Percentiles rank a stretch among this genome's conserved stretches.
Evolutionary conservation across 2,113 vertebrate genomes (phyloP).

Genomic region (Myrmophylax atrothorax): DNA sequence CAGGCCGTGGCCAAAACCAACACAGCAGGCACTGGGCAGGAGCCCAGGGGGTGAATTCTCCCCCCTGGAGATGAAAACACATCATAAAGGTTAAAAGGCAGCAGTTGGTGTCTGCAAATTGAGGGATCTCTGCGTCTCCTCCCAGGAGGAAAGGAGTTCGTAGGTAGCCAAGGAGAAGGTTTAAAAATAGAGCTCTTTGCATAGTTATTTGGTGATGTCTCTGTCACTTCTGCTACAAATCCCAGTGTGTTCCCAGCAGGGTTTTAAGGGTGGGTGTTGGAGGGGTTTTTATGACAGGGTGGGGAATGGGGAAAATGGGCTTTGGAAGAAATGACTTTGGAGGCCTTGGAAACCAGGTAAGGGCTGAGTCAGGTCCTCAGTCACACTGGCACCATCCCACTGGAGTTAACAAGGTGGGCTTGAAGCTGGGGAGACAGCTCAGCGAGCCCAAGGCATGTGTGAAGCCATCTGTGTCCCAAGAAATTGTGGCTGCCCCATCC

Average conservation of each 20-base stretch:
- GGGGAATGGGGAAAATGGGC: background rate
- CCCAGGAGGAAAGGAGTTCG: slow-evolving; percentile 52
- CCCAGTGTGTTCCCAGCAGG: background rate
- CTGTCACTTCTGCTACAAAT: background rate
- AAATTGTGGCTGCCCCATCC: background rate
- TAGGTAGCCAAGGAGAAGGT: slow-evolving; percentile 44
- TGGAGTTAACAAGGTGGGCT: background rate
- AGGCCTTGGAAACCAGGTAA: background rate
- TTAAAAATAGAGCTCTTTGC: slow-evolving; percentile 60
- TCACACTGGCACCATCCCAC: accelerated
- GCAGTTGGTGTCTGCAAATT: background rate
- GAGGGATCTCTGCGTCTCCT: slow-evolving; percentile 15
- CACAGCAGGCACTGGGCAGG: slow-evolving; percentile 21
- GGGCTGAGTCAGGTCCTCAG: background rate
- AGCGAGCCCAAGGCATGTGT: background rate
- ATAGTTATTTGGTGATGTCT: slow-evolving; percentile 61
- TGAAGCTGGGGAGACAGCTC: background rate
- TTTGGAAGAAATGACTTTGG: slow-evolving; percentile 45
- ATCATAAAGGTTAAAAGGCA: slow-evolving; percentile 62
- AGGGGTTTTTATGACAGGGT: background rate
- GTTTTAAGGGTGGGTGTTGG: slow-evolving; percentile 6
- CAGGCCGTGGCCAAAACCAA: slow-evolving; percentile 68
- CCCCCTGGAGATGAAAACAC: slow-evolving; percentile 71
- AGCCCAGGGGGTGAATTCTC: slow-evolving; percentile 45
- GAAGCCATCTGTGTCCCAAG: background rate